Evolutionary conservation across 2,113 vertebrate genomes (phyloP).

Genomic region (Pavo muticus): DNA sequence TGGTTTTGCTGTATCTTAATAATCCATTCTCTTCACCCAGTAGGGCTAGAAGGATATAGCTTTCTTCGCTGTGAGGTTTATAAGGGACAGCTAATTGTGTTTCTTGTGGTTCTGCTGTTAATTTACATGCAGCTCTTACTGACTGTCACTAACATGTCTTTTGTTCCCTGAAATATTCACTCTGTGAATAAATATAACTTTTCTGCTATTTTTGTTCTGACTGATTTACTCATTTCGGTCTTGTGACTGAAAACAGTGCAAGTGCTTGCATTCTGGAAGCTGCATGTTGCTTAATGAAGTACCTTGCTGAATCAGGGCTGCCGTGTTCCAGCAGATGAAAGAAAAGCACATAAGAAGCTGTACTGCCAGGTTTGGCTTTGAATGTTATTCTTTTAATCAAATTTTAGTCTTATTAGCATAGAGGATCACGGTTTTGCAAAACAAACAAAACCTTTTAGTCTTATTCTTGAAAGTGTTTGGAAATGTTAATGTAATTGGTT

Average conservation of each 20-base stretch:
- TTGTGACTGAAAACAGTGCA: neutral
- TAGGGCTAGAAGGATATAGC: neutral
- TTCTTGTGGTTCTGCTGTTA: slow-evolving; percentile 38
- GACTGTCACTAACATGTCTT: slow-evolving; percentile 55
- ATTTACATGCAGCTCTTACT: slow-evolving; percentile 45
- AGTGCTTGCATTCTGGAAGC: neutral
- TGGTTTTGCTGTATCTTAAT: neutral
- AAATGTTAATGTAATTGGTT: slow-evolving; percentile 67
- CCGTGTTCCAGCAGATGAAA: slow-evolving; percentile 50
- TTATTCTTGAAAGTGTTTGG: slow-evolving; percentile 58
- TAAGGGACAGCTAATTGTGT: neutral
- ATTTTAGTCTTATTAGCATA: slow-evolving; percentile 64
- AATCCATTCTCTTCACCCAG: neutral
- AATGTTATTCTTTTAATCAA: slow-evolving; percentile 63
- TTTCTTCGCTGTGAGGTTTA: neutral
- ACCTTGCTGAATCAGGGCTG: slow-evolving; percentile 68
- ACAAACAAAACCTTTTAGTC: slow-evolving; percentile 53
- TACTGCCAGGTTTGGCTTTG: slow-evolving; percentile 59
- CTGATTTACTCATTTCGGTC: slow-evolving; percentile 56
- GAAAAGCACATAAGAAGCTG: slow-evolving; percentile 48
- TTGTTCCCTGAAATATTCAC: slow-evolving; percentile 54
- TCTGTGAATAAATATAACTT: slow-evolving; percentile 64
- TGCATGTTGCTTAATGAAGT: slow-evolving; percentile 49
- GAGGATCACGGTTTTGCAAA: neutral
- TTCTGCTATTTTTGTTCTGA: slow-evolving; percentile 39